Evolutionary conservation across 1,140 invertebrate genomes (phyloP), one percentile per base, ranked within the genome.

Genomic region (Aphaenogaster floridana): DNA sequence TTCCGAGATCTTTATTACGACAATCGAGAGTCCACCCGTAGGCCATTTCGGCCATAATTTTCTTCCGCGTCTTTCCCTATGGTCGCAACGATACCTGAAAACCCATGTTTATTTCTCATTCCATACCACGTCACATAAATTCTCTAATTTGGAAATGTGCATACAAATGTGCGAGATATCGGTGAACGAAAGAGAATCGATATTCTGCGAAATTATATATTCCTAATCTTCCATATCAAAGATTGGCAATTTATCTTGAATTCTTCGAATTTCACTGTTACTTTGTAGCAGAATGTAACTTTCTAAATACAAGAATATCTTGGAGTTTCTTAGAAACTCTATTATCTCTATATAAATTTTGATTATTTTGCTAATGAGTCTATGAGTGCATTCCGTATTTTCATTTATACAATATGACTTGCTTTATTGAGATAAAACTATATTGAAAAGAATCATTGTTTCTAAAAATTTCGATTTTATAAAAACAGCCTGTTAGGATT

Each of bases 1-100:
- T 61, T 61, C 42, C n/a, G 45, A 84, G 80, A 84, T 84, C 80
- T 84, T 76, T 74, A 84, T 84, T 84, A 76, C 54, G 69, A 74
- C 80, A 39, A 84, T 63, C 80, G 45, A 74, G 54, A 61, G n/a
- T n/a, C 54, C 42, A 48, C 54, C 71, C 52, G 39, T 83, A 61
- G 54, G 68, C 54, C 42, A 76, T 84, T 84, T 61, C 69, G 69
- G 42, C 17, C n/a, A 34, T 64, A 84, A 84, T 84, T 84, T 63
- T 84, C 69, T 39, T 63, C 80, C 54, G 69, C 13, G 45, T 76
- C 45, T 84, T 74, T 76, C 42, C 42, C 69, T 36, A 28, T 11
- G 68, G 28, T 59, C 36, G 42, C 54, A 48, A 36, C 28, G 34
- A 74, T 48, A 36, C 50, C 9, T 76, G 80, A 76, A 74, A 84